Evolutionary conservation across 1,140 invertebrate genomes (phyloP), one percentile per base, ranked within the genome.

Genomic region (Triops cancriformis): DNA sequence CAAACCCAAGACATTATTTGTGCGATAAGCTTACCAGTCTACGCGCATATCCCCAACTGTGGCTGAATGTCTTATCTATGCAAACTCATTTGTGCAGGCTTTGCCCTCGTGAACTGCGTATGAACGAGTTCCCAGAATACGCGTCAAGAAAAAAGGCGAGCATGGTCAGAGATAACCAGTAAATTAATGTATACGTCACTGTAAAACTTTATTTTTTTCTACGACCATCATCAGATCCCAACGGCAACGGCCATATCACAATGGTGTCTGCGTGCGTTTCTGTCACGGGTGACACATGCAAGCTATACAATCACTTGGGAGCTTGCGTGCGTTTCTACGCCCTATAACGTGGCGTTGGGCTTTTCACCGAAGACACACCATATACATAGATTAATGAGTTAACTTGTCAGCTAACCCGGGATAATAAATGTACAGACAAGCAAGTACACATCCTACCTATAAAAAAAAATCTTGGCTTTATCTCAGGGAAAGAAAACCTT

Each of bases 141-240:
- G 51, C 31, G 51, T 64, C 18, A 23, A 14, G 51, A 64, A 23
- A 23, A 64, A 64, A 64, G 14, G n/a, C 14, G 23, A 64, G 23
- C 51, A 23, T n/a, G 23, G 3, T 18, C 14, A 6, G 23, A 18
- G 51, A 64, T 64, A 64, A 64, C 51, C 51, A 23, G 51, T 64
- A 64, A 64, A 18, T 64, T n/a, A 64, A 37, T 37, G 31, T 23
- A 64, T 64, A 23, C 51, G 51, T 64, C 23, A 64, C 51, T 64
- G 51, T 64, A 64, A 64, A 64, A n/a, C n/a, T 64, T 64, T 64
- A 64, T 64, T 64, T 64, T 45, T 64, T 23, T 64, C 45, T 64
- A 64, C 45, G 45, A 64, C 51, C n/a, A 64, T 23, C 9, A 64
- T 64, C 51, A 64, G 51, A 64, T 64, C 51, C 51, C 51, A 64